Evolutionary conservation across 2,113 vertebrate genomes (phyloP).

Genomic region (Pipra filicauda): DNA sequence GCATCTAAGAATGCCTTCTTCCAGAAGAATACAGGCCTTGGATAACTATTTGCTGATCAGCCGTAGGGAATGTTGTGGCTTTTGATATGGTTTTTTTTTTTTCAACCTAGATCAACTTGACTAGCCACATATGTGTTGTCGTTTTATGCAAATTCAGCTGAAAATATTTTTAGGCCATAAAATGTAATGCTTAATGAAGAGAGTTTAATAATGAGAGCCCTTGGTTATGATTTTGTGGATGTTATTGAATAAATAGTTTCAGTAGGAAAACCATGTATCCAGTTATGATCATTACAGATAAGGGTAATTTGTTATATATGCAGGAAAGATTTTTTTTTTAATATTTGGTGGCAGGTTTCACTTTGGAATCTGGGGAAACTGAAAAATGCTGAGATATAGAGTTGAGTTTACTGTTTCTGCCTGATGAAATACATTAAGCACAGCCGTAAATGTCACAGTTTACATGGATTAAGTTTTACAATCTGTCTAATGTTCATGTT

Average conservation of each 20-base stretch:
- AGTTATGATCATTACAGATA: neutral
- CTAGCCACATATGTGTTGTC: neutral
- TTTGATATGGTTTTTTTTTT: neutral
- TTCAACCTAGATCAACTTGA: neutral
- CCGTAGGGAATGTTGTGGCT: neutral
- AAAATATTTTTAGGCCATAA: neutral
- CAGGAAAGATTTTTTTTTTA: neutral
- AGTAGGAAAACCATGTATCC: neutral
- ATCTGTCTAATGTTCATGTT: neutral
- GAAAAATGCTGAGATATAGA: neutral
- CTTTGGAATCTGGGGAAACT: neutral
- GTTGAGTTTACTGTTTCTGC: neutral
- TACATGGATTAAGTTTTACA: neutral
- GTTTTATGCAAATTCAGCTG: neutral
- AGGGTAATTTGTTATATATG: neutral
- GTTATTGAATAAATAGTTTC: slow-evolving; percentile 34
- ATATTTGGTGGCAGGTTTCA: neutral
- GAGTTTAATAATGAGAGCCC: neutral
- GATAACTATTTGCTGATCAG: neutral
- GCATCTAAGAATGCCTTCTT: neutral
- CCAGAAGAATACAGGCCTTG: neutral
- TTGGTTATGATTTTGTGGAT: neutral
- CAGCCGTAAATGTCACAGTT: neutral
- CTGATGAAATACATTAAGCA: neutral
- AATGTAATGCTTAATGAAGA: neutral